Evolutionary conservation across 2,797 vertebrate species (phyloP).

Genomic region (Oceanodroma leucorhoa): DNA sequence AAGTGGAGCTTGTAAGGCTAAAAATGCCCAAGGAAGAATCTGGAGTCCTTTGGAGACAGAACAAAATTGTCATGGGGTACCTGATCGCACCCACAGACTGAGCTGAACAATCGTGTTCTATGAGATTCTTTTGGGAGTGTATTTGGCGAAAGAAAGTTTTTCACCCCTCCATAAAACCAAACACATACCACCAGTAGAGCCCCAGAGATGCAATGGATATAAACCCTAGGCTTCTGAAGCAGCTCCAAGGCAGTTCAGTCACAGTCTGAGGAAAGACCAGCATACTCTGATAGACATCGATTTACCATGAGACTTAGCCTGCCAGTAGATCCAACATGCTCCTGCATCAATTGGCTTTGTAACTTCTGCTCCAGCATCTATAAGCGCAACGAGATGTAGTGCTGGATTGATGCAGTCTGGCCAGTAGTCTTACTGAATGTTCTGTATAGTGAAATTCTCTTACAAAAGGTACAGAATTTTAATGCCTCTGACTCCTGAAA

Average conservation of each 20-base stretch:
- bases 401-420: background rate
- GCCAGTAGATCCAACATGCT: background rate
- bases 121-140: background rate
- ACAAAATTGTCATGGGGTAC: background rate
- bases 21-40: background rate
- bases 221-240: background rate
- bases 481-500: background rate
- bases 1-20: background rate
- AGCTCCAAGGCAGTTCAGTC: background rate
- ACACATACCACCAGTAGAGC: background rate
- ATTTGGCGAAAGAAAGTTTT: background rate
- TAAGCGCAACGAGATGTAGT: background rate
- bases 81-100: background rate
- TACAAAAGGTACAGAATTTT: background rate
- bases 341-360: background rate
- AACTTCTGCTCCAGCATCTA: background rate
- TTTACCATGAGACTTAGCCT: background rate
- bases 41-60: background rate
- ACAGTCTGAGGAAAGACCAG: background rate
- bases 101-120: background rate
- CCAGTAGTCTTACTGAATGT: background rate
- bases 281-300: rapidly evolving
- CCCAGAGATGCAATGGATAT: background rate
- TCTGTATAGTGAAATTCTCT: background rate
- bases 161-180: background rate